phyloP scores from a whole-genome alignment of 1,140 invertebrate genomes.

The Hirudo medicinalis region DNA sequence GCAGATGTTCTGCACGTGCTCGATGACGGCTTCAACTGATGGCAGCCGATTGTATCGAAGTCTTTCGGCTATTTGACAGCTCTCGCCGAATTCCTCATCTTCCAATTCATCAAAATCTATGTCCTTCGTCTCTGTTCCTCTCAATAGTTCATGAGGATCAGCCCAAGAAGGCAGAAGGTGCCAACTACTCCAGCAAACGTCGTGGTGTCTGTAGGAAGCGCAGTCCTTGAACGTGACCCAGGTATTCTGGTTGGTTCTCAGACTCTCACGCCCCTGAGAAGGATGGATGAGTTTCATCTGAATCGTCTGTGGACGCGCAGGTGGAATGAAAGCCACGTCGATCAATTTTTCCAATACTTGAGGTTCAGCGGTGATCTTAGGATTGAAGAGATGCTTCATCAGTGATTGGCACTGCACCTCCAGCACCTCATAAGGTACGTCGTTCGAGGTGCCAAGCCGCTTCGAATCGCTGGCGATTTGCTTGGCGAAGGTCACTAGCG shows the following conservation, averaged over 20 bases:
- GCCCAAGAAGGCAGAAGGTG: constrained; percentile 23
- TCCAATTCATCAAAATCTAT: background rate
- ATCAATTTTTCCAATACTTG: constrained; percentile 11
- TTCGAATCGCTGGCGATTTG: constrained; percentile 16
- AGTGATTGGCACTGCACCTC: constrained; percentile 6
- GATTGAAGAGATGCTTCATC: constrained; percentile 18
- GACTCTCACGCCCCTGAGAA: background rate
- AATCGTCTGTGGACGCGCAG: background rate
- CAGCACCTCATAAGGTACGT: constrained; percentile 10
- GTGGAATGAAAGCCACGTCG: constrained; percentile 19
- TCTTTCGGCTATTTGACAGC: background rate
- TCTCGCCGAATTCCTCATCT: background rate
- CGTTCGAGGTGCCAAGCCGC: background rate
- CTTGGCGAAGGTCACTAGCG: constrained; percentile 18
- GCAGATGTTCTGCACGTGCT: constrained; percentile 19
- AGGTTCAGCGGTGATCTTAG: background rate
- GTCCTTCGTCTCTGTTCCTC: background rate
- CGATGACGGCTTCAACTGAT: constrained; percentile 17
- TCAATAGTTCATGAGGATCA: constrained; percentile 12
- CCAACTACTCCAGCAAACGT: constrained; percentile 14
- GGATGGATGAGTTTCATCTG: background rate
- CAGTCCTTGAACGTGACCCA: constrained; percentile 23
- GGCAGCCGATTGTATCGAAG: constrained; percentile 10
- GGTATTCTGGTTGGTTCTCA: background rate
- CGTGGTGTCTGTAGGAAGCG: constrained; percentile 18